Evolutionary conservation across 1,140 invertebrate species (phyloP).

Genomic region (Drosophila gunungcola): DNA sequence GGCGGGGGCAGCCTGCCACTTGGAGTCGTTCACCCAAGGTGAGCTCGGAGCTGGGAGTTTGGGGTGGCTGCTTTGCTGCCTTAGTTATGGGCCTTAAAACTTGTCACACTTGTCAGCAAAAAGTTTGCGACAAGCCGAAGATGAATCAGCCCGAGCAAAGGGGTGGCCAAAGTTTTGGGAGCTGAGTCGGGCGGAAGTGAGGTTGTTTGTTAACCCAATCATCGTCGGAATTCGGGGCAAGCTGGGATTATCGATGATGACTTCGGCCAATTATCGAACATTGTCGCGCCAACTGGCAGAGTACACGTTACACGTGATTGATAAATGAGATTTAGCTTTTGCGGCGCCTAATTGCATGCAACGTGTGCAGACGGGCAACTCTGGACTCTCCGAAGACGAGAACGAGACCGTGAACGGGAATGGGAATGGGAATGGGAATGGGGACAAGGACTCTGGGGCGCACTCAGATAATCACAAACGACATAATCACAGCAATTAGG

Average conservation of each 20-base stretch:
- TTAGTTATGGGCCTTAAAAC: constrained; percentile 73
- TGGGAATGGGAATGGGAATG: no score
- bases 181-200: neutral
- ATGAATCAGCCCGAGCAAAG: constrained; percentile 9
- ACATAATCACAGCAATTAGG: constrained; percentile 75
- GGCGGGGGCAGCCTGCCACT: constrained; percentile 29
- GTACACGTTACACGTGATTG: constrained; percentile 45
- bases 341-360: constrained; percentile 65
- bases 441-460: constrained; percentile 24
- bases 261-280: constrained; percentile 54
- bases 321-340: constrained; percentile 73
- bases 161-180: constrained; percentile 16
- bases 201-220: constrained; percentile 45
- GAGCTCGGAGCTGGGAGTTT: constrained; percentile 4
- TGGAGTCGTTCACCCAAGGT: constrained; percentile 40
- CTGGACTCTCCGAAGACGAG: neutral
- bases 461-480: constrained; percentile 69
- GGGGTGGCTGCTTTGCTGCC: constrained; percentile 8
- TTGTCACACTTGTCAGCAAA: constrained; percentile 77
- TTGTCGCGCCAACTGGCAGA: constrained; percentile 10
- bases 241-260: constrained; percentile 17
- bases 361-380: neutral
- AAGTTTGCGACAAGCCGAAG: constrained; percentile 38
- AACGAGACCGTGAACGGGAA: no score
- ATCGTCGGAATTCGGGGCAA: constrained; percentile 2